Base-by-base conservation (phyloP, 1,140 invertebrate genomes). In the Batillaria attramentaria region DNA sequence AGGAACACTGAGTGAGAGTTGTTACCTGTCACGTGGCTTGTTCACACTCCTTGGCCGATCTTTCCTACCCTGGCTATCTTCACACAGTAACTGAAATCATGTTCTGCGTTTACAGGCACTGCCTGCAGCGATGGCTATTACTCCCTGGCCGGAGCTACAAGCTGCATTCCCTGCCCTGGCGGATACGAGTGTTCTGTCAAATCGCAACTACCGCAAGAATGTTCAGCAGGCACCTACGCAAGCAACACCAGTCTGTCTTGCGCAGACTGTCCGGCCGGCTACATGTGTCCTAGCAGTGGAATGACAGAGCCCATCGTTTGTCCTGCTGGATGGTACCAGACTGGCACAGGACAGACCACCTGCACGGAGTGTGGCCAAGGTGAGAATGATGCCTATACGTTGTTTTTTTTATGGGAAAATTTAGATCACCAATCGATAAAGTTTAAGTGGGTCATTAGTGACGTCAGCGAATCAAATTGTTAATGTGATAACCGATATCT, bases 321-420 rank as follows among this genome's bases (percentile, higher is more conserved):
- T 79, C 77, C 84, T 10, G 76, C 79, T 31, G 88, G 88, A 20
- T 85, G 80, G 57, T 86, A 87, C 70, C 86, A 88, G 65, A 85
- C 85, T 10, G 33, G 1, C n/a, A 87, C 84, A 37, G 85, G 84
- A 13, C 84, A 86, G 60, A 82, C 83, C 39, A 72, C 76, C 2
- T 90, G 89, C 73, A 88, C 83, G 20, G 69, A 86, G 75, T 90
- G 89, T 82, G 72, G 79, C n/a, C 84, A 83, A 83, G 86, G 87
- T 89, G 24, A 31, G 39, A 10, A 50, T 50, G n/a, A n/a, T n/a
- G n/a, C n/a, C n/a, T n/a, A n/a, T n/a, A n/a, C n/a, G n/a, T n/a
- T n/a, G n/a, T n/a, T n/a, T n/a, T n/a, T n/a, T n/a, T n/a, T n/a
- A n/a, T n/a, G n/a, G n/a, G n/a, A n/a, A n/a, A n/a, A n/a, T n/a